phyloP scores from a whole-genome alignment of 2,888 invertebrate genomes.

The Caenorhabditis doughertyi region DNA sequence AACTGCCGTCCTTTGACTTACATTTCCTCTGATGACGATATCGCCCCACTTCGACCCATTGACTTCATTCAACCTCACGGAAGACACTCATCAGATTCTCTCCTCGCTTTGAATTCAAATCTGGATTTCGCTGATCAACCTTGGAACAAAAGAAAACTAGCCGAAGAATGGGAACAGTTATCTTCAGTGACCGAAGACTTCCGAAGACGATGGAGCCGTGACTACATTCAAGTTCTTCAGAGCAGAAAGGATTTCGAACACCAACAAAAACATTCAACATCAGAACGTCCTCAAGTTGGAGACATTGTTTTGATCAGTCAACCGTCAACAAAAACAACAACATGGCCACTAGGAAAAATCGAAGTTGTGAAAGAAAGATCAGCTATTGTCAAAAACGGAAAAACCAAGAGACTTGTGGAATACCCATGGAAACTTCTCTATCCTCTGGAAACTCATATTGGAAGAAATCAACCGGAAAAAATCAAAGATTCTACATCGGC shows the following conservation, averaged over 20 bases:
- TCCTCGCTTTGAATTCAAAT: not conserved
- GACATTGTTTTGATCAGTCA: not conserved
- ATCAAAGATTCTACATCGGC: not conserved
- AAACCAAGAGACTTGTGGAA: not conserved
- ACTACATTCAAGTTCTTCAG: constrained; percentile 32
- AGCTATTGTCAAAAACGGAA: constrained; percentile 1
- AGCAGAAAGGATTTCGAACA: not conserved
- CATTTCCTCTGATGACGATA: not conserved
- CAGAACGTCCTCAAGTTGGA: not conserved
- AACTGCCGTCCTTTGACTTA: constrained; percentile 27
- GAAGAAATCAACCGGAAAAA: no score
- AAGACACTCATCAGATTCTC: not conserved
- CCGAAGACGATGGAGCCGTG: not conserved
- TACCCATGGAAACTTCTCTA: constrained; percentile 2
- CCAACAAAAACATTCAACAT: not conserved
- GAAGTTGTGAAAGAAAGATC: not conserved
- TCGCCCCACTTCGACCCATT: constrained; percentile 18
- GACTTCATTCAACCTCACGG: constrained; percentile 27
- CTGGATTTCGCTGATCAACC: not conserved
- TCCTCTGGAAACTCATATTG: not conserved
- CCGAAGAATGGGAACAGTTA: constrained; percentile 7
- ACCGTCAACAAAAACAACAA: not conserved
- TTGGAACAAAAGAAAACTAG: not conserved
- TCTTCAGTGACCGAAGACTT: not conserved
- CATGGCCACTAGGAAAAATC: constrained; percentile 8